Base-by-base conservation (phyloP, 2,888 invertebrate genomes). In the Ypsolopha scabrella region DNA sequence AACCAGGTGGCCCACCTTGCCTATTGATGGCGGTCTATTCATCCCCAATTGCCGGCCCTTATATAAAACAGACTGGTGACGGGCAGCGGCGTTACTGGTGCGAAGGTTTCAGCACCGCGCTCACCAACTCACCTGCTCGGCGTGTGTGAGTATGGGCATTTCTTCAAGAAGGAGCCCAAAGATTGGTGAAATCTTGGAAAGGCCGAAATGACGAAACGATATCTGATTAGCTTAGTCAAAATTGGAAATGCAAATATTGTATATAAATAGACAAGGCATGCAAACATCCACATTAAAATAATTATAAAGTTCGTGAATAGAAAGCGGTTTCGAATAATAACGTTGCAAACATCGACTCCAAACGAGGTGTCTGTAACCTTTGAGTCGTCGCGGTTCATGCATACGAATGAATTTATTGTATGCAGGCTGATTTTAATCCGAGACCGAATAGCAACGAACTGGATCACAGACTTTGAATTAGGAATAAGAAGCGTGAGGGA, bases 281-380 rank as follows among this genome's bases (percentile, higher is more conserved):
- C 41, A 41, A 13, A 48, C 48, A 11, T 39, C 39, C 11, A 24
- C 39, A 39, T 41, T 33, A 9, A 48, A 48, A 48, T 39, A 48
- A 48, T 48, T 48, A 41, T 41, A 34, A 34, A 39, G 48, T 48
- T 48, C 41, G 48, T 61, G 64, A 72, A 68, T 77, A 81, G 81
- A 83, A 83, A 83, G 83, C 74, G 75, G 72, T 69, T 66, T 62
- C 62, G 66, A 68, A 75, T 75, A 72, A 71, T 74, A 65, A 41
- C 33, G 51, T 41, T 34, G 45, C 45, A 34, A 39, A 35, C 35
- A 41, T 41, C 48, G 24, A 41, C 65, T 60, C 62, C 62, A 57
- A 60, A 62, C 63, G 58, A 60, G 62, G 65, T 69, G 64, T 69
- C 67, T 58, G 66, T 72, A 72, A 75, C 75, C 72, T 76, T 75